phyloP scores from a whole-genome alignment of 2,113 vertebrate genomes.

The Daubentonia madagascariensis region DNA sequence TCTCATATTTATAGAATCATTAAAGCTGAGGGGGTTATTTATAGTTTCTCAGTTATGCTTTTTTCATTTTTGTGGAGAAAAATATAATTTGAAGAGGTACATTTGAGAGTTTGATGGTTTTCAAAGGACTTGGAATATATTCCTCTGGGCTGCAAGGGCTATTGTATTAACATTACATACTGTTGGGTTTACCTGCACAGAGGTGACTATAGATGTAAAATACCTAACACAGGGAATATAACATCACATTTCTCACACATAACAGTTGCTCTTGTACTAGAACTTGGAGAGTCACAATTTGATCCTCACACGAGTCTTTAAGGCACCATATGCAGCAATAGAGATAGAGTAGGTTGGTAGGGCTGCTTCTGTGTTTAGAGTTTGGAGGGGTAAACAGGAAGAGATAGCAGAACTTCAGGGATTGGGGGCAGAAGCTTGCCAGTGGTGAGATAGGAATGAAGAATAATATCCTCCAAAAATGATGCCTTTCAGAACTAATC shows the following conservation, averaged over 20 bases:
- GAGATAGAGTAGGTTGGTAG: not conserved
- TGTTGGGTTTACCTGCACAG: not conserved
- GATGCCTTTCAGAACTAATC: too few species aligned
- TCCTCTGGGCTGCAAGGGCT: not conserved
- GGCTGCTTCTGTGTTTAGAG: not conserved
- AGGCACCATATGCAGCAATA: not conserved
- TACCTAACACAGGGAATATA: not conserved
- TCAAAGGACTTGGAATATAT: not conserved
- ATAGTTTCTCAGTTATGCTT: constrained; percentile 10
- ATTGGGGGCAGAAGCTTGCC: not conserved
- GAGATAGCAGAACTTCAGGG: not conserved
- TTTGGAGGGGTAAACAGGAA: not conserved
- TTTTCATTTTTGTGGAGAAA: not conserved
- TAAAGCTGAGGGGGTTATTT: constrained; percentile 24
- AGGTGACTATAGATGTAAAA: not conserved
- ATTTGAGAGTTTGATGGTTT: constrained; percentile 6
- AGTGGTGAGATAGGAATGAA: not conserved
- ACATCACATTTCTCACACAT: not conserved
- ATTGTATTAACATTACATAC: not conserved
- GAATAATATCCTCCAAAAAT: not conserved
- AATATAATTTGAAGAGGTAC: constrained; percentile 27
- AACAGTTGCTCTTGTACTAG: not conserved
- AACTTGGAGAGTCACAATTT: not conserved
- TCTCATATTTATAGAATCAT: constrained; percentile 30
- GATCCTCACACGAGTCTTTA: not conserved